Evolutionary conservation across 2,888 invertebrate genomes (phyloP), one percentile per base, ranked within the genome.

Genomic region (Philereme vetulata): DNA sequence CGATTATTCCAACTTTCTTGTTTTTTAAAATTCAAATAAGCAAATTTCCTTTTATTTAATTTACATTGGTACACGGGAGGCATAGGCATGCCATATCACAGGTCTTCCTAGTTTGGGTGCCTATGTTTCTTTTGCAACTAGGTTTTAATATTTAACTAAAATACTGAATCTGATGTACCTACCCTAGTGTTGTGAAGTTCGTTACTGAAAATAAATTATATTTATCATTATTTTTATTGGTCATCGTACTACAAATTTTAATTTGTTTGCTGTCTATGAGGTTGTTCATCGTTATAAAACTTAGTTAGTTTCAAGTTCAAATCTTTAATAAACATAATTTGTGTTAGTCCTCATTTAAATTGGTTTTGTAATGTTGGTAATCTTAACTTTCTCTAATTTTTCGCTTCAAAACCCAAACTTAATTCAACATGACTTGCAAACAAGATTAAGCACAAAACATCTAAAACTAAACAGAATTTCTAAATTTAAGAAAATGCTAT

Each of bases 401-500:
- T 62, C 51, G 53, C 53, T 56, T 43, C 55, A 65, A 58, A 42
- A 6, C 40, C 33, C 51, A 38, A 63, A 62, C 48, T 51, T 53
- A 56, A 60, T 50, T 62, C 38, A 56, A 61, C 56, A 47, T 55
- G 59, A 64, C 51, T 62, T 46, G 36, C 62, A 64, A 68, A 66
- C 57, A 56, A 65, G 59, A 56, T 65, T 56, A 58, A 60, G 60
- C 60, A 21, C 21, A 21, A 21, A 21, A 21, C 2, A 64, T 64
- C 60, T 60, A 61, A 52, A 64, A 58, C 60, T 62, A 58, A 68
- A 64, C 48, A 56, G 58, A 47, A 55, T 66, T 62, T 55, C 47
- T 10, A 44, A 38, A n/a, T 46, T 35, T 47, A 10, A 50, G 49
- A 45, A 58, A 58, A 45, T 49, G 46, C 45, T 59, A 10, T 48